Percentiles rank a stretch among this genome's conserved stretches.
These are phyloP conservation scores for Callospermophilus lateralis DNA, from an alignment of 2,113 vertebrate genomes.

Conservation along the genomic window DNA sequence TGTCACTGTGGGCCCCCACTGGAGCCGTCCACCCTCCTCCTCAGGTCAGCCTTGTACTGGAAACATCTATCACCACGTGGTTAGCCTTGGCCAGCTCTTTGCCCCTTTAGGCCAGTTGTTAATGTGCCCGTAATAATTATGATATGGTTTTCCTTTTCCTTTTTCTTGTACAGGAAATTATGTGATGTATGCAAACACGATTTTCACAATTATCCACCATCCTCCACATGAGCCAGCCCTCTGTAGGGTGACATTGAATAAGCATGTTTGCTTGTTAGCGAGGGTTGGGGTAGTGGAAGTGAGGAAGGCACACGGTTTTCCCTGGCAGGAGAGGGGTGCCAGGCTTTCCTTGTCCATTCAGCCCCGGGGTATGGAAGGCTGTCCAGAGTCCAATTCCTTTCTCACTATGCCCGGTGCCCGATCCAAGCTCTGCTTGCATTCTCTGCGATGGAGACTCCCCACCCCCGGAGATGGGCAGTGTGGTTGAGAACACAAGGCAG, in stretches of 20 bases:
- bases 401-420: fast-evolving
- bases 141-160: not conserved
- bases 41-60: not conserved
- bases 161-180: not conserved
- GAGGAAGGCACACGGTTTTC: fast-evolving
- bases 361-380: no score
- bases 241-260: not conserved
- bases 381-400: fast-evolving
- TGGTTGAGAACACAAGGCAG: fast-evolving
- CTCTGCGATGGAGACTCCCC: fast-evolving
- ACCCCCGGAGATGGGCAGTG: fast-evolving
- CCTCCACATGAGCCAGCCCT: not conserved
- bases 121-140: not conserved
- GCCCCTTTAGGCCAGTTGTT: not conserved
- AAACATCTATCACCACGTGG: not conserved
- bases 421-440: fast-evolving
- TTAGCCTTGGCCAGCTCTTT: not conserved
- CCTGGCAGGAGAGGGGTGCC: fast-evolving
- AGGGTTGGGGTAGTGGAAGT: fast-evolving
- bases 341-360: fast-evolving
- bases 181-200: not conserved
- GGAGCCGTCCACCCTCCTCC: not conserved
- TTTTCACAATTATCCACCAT: not conserved
- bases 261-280: fast-evolving
- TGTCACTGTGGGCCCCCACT: fast-evolving